Evolutionary conservation across 2,797 vertebrate genomes (phyloP).

Genomic region (Craterocephalus amniculus): DNA sequence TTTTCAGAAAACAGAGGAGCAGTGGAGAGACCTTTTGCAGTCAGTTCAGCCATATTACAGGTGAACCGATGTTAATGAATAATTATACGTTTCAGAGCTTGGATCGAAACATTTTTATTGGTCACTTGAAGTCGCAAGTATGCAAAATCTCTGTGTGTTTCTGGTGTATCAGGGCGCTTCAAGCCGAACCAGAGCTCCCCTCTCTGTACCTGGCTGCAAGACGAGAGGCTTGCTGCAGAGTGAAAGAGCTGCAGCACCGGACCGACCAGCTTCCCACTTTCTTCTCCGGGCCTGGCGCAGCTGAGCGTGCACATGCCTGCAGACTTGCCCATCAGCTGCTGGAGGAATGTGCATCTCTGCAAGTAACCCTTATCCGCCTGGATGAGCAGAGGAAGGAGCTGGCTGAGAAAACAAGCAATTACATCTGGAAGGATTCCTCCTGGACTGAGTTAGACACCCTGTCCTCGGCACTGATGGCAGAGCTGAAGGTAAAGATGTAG

Average conservation of each 20-base stretch:
- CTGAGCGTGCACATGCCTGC: slow-evolving; percentile 29
- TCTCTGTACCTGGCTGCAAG: slow-evolving; percentile 30
- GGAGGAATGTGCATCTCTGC: slow-evolving; percentile 40
- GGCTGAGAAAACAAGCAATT: slow-evolving; percentile 19
- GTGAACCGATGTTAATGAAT: slow-evolving; percentile 11
- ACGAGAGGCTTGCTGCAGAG: slow-evolving; percentile 18
- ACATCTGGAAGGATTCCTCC: slow-evolving; percentile 44
- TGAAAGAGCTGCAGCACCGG: slow-evolving; percentile 46
- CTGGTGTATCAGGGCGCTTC: slow-evolving; percentile 38
- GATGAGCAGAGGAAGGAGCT: slow-evolving; percentile 42
- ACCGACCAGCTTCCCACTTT: slow-evolving; percentile 42
- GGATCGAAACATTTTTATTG: neutral
- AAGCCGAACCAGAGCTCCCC: slow-evolving; percentile 33
- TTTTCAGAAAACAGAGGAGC: slow-evolving; percentile 18
- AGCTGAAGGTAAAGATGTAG: slow-evolving; percentile 58
- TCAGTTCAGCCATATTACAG: slow-evolving; percentile 22
- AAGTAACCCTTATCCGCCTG: slow-evolving; percentile 25
- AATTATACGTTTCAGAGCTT: neutral
- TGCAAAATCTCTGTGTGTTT: slow-evolving; percentile 1
- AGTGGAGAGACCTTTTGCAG: slow-evolving; percentile 9
- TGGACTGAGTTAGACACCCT: slow-evolving; percentile 39
- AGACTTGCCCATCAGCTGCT: slow-evolving; percentile 31
- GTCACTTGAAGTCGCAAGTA: neutral
- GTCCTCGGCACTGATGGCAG: slow-evolving; percentile 38
- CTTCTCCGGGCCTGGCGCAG: slow-evolving; percentile 57